A percentile compares a stretch with the other conserved stretches of the same genome.
phyloP scores from a whole-genome alignment of 2,888 invertebrate genomes.

The Tricholauxania praeusta region DNA sequence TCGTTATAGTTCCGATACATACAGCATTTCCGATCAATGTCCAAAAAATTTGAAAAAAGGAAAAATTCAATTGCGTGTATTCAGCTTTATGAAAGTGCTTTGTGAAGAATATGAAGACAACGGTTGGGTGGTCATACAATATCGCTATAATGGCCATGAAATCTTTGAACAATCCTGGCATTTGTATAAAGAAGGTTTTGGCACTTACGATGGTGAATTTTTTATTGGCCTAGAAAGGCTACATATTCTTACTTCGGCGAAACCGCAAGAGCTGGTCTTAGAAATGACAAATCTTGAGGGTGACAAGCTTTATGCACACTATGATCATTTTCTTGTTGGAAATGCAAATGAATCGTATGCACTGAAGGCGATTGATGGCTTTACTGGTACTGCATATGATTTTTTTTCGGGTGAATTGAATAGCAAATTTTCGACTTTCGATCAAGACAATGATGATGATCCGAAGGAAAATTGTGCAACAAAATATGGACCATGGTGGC shows the following conservation, averaged over 20 bases:
- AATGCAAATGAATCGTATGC: neutral
- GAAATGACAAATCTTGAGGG: neutral
- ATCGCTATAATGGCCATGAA: neutral
- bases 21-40: too few relatives aligned
- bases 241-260: neutral
- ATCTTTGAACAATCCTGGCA: neutral
- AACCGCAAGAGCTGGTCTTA: neutral
- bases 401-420: too few relatives aligned
- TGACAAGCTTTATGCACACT: neutral
- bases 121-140: neutral
- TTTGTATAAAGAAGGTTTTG: neutral
- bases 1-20: too few relatives aligned
- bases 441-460: too few relatives aligned
- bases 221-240: conserved; percentile 5
- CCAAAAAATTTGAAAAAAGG: too few relatives aligned
- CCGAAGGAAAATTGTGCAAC: too few relatives aligned
- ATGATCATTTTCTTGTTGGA: neutral
- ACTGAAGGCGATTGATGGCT: neutral
- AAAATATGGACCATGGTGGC: too few relatives aligned
- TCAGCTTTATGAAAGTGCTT: neutral
- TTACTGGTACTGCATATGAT: conserved; percentile 1
- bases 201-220: neutral
- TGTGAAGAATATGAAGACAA: neutral
- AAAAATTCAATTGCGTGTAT: too few relatives aligned
- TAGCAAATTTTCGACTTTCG: too few relatives aligned